Base-by-base conservation (phyloP, 2,797 vertebrate genomes). In the Hippocampus kuda region DNA sequence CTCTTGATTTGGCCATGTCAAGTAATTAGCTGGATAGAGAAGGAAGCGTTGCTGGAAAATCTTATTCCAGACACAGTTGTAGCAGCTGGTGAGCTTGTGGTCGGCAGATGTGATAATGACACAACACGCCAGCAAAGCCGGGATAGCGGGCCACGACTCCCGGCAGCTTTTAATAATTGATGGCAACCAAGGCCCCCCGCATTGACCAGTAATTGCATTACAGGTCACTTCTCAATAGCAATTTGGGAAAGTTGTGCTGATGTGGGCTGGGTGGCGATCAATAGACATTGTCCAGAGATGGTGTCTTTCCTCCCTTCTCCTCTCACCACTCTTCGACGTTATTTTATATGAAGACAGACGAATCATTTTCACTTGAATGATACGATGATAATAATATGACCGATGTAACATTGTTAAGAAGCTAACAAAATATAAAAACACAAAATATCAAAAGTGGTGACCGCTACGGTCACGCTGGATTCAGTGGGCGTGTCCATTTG, bases 211-310 rank as follows among this genome's bases (percentile, higher is more conserved):
- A 95, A 98, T 97, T 96, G 94, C 92, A 95, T 97, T 95, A 96
- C 94, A 95, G 94, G 95, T 97, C 95, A 97, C 95, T 95, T 96
- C 94, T 98, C 95, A 98, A 96, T 97, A 94, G 94, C 94, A 95
- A 97, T 98, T 95, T 96, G 93, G 93, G 92, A 93, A 93, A 95
- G 92, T 93, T 94, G 94, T 93, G 93, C 93, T 93, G 93, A 96
- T 97, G 93, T 93, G 93, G 94, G 93, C 92, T 88, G 91, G 92
- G 91, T 92, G 91, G 88, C 92, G 92, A 96, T 98, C 95, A 92
- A 98, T 98, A 94, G 91, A 74, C 88, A 89, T 92, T 93, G 93
- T 94, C 93, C 93, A 84, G 90, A 91, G 92, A 94, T 89, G 90
- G 81, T 71, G 53, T 70, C 34, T 48, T 66, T 73, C 60, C 63